Percentiles rank a stretch among this genome's conserved stretches.
These are phyloP conservation scores for Actinia tenebrosa DNA, from an alignment of 64 coral and sea anemone species.

Conservation along the genomic window DNA sequence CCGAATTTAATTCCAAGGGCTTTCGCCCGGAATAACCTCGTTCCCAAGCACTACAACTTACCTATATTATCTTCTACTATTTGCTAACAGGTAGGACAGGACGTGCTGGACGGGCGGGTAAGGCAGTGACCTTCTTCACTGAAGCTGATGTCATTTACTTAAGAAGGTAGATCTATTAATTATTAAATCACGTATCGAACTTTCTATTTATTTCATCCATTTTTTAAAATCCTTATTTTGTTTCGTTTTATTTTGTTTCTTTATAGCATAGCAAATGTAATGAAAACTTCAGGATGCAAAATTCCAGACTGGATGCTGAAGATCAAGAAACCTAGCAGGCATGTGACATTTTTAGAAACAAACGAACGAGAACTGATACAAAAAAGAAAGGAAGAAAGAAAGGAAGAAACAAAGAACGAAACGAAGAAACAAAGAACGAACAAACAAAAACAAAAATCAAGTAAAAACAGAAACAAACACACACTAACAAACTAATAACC, in stretches of 20 bases:
- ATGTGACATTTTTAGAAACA: not conserved
- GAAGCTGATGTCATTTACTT: constrained; percentile 85
- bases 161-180: constrained; percentile 46
- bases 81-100: constrained; percentile 73
- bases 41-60: too few relatives aligned
- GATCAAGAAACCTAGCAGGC: constrained; percentile 87
- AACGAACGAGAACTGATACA: not conserved
- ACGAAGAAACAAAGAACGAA: too few relatives aligned
- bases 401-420: too few relatives aligned
- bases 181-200: too few relatives aligned
- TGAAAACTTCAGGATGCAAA: constrained; percentile 84
- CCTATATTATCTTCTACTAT: too few relatives aligned
- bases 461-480: too few relatives aligned
- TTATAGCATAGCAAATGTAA: constrained; percentile 93
- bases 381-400: too few relatives aligned
- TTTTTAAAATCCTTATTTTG: not conserved
- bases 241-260: not conserved
- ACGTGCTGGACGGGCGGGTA: constrained; percentile 83
- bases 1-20: too few relatives aligned
- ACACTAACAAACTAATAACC: too few relatives aligned
- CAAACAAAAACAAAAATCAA: too few relatives aligned
- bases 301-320: constrained; percentile 98
- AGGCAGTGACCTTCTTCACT: constrained; percentile 93
- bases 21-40: too few relatives aligned
- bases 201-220: not conserved